Conservation (phyloP, 1,140 invertebrate species). For the Hyphantria cunea region DNA sequence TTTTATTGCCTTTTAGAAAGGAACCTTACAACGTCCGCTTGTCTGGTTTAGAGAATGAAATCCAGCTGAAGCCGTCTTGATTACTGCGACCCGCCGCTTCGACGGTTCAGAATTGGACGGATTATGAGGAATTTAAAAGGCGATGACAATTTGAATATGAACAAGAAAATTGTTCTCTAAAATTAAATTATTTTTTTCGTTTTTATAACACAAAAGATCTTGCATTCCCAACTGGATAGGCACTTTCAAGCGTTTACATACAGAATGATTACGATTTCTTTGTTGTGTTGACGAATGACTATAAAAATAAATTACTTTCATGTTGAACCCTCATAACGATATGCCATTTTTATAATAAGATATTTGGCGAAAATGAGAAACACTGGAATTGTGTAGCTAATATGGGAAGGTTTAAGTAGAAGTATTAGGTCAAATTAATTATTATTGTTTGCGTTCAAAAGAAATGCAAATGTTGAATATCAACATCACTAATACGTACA, state of each 20-base stretch:
- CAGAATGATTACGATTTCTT: slow-evolving; percentile 48
- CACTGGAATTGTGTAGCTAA: no score
- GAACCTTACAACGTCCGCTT: slow-evolving; percentile 32
- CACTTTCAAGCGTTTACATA: slow-evolving; percentile 31
- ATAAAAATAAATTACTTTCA: slow-evolving; percentile 32
- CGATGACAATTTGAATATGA: slow-evolving; percentile 79
- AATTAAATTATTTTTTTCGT: slow-evolving; percentile 57
- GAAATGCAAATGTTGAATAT: background rate
- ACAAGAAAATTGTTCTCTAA: slow-evolving; percentile 68
- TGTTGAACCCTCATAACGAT: slow-evolving; percentile 20
- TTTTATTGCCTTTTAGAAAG: slow-evolving; percentile 54
- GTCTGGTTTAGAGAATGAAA: slow-evolving; percentile 44
- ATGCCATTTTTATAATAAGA: background rate
- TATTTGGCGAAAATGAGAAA: no score
- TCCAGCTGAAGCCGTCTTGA: slow-evolving; percentile 75
- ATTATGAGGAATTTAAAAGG: slow-evolving; percentile 80
- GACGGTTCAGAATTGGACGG: slow-evolving; percentile 76
- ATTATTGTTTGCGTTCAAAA: background rate
- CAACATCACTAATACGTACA: background rate
- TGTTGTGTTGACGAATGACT: slow-evolving; percentile 42
- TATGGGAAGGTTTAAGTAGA: no score
- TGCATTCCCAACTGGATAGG: slow-evolving; percentile 38
- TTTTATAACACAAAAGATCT: slow-evolving; percentile 40
- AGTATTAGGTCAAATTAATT: no score
- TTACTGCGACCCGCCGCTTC: slow-evolving; percentile 75